phyloP scores from a whole-genome alignment of 92 coral and sea anemone genomes.

The Heteractis magnifica region DNA sequence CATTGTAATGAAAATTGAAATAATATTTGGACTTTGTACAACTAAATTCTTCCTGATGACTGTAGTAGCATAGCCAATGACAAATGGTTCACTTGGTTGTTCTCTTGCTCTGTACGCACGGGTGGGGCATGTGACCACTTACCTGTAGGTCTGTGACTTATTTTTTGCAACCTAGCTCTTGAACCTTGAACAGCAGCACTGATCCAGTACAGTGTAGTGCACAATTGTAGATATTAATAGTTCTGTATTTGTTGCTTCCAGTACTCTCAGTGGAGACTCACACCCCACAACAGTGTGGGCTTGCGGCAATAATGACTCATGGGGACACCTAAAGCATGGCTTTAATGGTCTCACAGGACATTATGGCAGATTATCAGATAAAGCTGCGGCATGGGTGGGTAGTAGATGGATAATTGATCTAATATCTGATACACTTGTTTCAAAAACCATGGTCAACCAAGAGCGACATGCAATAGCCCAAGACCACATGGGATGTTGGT shows the following conservation, averaged over 20 bases:
- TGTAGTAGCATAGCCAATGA: too few relatives aligned
- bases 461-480: background rate
- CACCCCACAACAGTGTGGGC: constrained; percentile 94
- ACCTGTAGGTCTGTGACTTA: too few relatives aligned
- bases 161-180: too few relatives aligned
- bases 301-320: constrained; percentile 78
- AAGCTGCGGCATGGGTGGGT: constrained; percentile 86
- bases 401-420: background rate
- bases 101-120: too few relatives aligned
- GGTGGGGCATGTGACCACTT: too few relatives aligned
- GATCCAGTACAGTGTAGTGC: background rate
- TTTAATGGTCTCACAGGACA: constrained; percentile 81
- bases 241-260: constrained; percentile 4
- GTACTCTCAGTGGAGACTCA: constrained; percentile 78
- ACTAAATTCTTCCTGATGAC: too few relatives aligned
- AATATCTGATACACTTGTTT: too few relatives aligned
- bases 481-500: too few relatives aligned
- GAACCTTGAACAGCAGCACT: too few relatives aligned
- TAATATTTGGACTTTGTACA: too few relatives aligned
- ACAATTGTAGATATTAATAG: background rate
- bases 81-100: too few relatives aligned
- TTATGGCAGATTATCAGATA: constrained; percentile 81
- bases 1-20: too few relatives aligned
- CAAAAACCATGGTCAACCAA: background rate
- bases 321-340: constrained; percentile 92